phyloP scores from a whole-genome alignment of 2,113 vertebrate species.

The Porphyrio hochstetteri region DNA sequence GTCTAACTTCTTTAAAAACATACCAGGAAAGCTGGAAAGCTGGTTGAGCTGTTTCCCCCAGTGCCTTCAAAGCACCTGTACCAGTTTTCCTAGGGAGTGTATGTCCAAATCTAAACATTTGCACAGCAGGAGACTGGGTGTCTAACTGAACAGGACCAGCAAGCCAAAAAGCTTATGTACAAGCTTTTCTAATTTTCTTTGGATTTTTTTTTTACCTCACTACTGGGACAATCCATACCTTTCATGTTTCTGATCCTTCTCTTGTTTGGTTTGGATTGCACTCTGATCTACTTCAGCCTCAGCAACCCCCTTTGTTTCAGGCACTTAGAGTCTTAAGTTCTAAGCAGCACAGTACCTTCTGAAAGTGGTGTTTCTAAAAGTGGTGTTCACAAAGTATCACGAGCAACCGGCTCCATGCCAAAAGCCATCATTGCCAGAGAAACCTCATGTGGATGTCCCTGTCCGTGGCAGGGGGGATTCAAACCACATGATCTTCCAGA shows the following conservation, averaged over 20 bases:
- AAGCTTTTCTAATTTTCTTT: not conserved
- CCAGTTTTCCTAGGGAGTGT: not conserved
- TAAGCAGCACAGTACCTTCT: not conserved
- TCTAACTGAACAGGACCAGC: not conserved
- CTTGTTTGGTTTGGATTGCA: not conserved
- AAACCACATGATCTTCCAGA: too few relatives aligned
- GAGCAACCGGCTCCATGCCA: not conserved
- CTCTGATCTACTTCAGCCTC: not conserved
- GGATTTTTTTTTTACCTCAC: not conserved
- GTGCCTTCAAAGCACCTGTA: not conserved
- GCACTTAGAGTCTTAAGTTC: not conserved
- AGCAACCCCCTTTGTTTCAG: not conserved
- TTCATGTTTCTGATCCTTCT: not conserved
- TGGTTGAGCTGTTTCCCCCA: not conserved
- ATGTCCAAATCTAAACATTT: not conserved
- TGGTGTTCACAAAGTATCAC: not conserved
- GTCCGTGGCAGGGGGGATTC: too few relatives aligned
- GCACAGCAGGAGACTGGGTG: not conserved
- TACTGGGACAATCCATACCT: not conserved
- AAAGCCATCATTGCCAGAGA: not conserved
- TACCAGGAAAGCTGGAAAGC: not conserved
- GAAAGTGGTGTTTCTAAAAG: not conserved
- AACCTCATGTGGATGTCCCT: not conserved
- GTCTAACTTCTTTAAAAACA: not conserved
- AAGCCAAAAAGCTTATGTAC: not conserved